Conservation (phyloP, 2,888 invertebrate species). For the Torymus tubicola region DNA sequence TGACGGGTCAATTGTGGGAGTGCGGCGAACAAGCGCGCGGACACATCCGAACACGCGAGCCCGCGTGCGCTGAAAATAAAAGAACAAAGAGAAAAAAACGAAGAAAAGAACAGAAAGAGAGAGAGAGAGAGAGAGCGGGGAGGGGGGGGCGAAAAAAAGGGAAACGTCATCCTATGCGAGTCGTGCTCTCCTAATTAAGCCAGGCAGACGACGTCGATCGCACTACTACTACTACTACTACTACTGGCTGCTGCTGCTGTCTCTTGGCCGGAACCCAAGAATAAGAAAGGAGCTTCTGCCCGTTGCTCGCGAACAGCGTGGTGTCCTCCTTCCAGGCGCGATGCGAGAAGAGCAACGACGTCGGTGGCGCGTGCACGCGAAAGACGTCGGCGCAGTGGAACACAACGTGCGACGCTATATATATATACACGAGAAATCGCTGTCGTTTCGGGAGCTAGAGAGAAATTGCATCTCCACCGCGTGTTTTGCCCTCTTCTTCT, state of each 20-base stretch:
- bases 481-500: neutral
- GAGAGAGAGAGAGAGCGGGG: neutral
- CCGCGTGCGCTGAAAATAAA: no score
- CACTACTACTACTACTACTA: neutral
- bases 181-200: constrained; percentile 45
- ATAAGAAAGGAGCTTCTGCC: constrained; percentile 28
- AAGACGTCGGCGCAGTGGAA: neutral
- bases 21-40: neutral
- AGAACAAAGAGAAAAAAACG: constrained; percentile 16
- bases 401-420: neutral
- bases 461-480: constrained; percentile 5
- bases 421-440: constrained; percentile 1
- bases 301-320: neutral
- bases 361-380: neutral
- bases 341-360: constrained; percentile 9
- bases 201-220: constrained; percentile 34
- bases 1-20: constrained; percentile 58
- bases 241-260: neutral
- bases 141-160: no score
- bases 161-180: constrained; percentile 20
- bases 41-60: constrained; percentile 4
- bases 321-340: no score
- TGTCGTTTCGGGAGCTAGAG: neutral
- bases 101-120: neutral
- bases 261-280: constrained; percentile 46